phyloP scores from a whole-genome alignment of 2,888 invertebrate genomes.

The Acrobasis suavella region DNA sequence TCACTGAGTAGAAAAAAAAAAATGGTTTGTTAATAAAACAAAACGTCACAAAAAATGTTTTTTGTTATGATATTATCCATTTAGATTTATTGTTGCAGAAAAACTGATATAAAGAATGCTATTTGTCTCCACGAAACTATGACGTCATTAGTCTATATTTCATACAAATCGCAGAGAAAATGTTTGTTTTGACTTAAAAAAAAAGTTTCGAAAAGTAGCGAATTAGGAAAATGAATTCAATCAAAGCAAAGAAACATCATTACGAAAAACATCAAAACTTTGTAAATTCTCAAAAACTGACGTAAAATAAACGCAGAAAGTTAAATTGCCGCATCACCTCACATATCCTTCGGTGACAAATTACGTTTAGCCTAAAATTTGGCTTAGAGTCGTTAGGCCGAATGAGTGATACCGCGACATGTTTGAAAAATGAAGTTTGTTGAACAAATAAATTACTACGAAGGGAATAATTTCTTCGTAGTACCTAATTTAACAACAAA shows the following conservation, averaged over 20 bases:
- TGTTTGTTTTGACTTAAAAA: too few species aligned
- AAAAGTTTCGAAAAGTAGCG: too few species aligned
- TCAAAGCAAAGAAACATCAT: conserved; percentile 7
- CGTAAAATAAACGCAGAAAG: conserved; percentile 4
- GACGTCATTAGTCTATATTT: too few species aligned
- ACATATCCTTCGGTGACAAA: conserved; percentile 11
- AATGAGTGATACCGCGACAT: neutral
- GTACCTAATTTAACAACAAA: too few species aligned
- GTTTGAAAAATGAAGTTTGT: conserved; percentile 1
- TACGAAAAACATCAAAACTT: conserved; percentile 10
- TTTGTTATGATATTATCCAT: too few species aligned
- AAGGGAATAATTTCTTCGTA: neutral
- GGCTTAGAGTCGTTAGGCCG: conserved; percentile 7
- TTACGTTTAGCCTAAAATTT: neutral
- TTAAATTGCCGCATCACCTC: conserved; percentile 18
- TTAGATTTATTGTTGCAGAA: too few species aligned
- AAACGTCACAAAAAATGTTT: too few species aligned
- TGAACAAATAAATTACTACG: neutral
- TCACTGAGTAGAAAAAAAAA: too few species aligned
- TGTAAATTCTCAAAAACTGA: neutral
- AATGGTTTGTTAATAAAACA: too few species aligned
- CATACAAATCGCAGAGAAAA: too few species aligned
- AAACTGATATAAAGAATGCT: too few species aligned
- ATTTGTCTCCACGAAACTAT: too few species aligned
- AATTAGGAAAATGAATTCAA: conserved; percentile 10